Evolutionary conservation across 1,140 invertebrate genomes (phyloP), one percentile per base, ranked within the genome.

Genomic region (Heliconius himera): DNA sequence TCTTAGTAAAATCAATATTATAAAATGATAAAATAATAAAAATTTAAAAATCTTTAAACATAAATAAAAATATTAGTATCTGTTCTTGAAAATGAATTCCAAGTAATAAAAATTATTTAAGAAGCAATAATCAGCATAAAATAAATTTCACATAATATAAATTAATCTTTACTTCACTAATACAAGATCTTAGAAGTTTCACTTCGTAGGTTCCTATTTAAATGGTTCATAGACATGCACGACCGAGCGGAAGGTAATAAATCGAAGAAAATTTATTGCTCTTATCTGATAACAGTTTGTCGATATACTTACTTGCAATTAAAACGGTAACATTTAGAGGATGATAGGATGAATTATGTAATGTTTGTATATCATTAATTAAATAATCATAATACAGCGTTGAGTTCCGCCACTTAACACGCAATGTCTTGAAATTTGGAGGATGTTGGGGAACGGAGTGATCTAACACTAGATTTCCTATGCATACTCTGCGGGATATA

Each of bases 201-300:
- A 38, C 70, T 36, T 72, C 22, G 60, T 66, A 66, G 26, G 74
- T 38, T 76, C 74, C 73, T 36, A 49, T 33, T 66, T 73, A 33
- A 80, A 73, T 73, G 71, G 79, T 76, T n/a, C 29, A 72, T 51
- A 81, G 72, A 66, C 22, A 66, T 78, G 41, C 71, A 29, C 26
- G 33, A 18, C 60, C n/a, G 60, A 66, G 60, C 60, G 60, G 60
- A 66, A 26, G 26, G 49, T 79, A 77, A 79, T 81, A 81, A 73
- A 82, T 77, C 70, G 73, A 73, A 71, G 76, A 77, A 85, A 78
- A 80, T 83, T 85, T 77, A 82, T 80, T 78, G 76, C 76, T 82
- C 73, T 76, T 85, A 83, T 83, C 82, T 81, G 78, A 77, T 83
- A 60, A 70, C 77, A 82, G 81, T 83, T 83, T 85, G 84, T 83